Conservation (phyloP, 2,113 vertebrate species). For the Empidonax alnorum region DNA sequence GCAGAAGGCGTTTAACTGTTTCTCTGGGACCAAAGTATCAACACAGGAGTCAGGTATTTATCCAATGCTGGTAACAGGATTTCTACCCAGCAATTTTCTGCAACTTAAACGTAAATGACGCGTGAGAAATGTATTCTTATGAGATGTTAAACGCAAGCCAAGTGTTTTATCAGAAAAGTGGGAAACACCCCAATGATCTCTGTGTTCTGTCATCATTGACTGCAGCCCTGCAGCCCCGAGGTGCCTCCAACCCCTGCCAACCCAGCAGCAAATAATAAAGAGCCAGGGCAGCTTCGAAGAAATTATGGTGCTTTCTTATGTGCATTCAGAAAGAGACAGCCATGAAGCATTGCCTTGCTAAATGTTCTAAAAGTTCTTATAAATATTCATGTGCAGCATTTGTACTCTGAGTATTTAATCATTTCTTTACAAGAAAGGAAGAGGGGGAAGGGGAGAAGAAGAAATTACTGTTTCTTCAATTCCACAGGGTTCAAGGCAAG, state of each 20-base stretch:
- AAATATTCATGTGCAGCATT: slow-evolving; percentile 62
- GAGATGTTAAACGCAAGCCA: background rate
- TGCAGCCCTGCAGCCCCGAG: background rate
- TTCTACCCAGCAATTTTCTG: background rate
- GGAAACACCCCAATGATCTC: background rate
- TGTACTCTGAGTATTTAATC: slow-evolving; percentile 51
- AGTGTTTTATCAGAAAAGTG: background rate
- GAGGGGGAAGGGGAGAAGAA: background rate
- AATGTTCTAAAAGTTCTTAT: slow-evolving; percentile 53
- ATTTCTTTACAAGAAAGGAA: slow-evolving; percentile 43
- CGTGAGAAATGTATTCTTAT: background rate
- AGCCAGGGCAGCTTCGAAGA: background rate
- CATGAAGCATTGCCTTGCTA: slow-evolving; percentile 19
- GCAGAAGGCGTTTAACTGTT: background rate
- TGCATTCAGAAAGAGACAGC: slow-evolving; percentile 38
- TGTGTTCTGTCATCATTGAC: background rate
- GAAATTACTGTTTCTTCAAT: slow-evolving; percentile 7
- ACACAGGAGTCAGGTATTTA: background rate
- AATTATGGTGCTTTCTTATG: slow-evolving; percentile 9
- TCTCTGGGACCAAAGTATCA: background rate
- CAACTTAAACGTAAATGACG: background rate
- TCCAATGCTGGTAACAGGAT: background rate
- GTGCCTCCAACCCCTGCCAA: background rate
- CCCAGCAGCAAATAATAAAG: background rate
- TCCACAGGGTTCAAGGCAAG: background rate